These are phyloP conservation scores for Tineola bisselliella DNA, from an alignment of 2,888 invertebrate species.

Conservation along the genomic window DNA sequence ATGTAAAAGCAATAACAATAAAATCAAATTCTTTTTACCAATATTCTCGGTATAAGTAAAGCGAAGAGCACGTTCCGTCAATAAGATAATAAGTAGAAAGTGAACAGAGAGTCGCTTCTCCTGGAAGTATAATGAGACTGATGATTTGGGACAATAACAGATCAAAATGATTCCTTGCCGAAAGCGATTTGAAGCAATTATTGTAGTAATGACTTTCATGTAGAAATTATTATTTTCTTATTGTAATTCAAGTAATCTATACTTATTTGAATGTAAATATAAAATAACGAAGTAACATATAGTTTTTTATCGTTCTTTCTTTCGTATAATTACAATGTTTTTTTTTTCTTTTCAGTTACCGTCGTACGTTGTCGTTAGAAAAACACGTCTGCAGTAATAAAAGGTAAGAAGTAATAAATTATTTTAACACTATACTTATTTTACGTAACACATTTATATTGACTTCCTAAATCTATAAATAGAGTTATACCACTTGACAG, in stretches of 20 bases:
- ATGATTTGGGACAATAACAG: constrained; percentile 9
- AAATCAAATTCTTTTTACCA: constrained; percentile 13
- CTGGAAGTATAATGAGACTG: constrained; percentile 10
- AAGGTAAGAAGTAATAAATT: background rate
- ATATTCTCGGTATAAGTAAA: background rate
- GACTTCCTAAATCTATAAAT: constrained; percentile 9
- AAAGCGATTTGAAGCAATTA: constrained; percentile 1
- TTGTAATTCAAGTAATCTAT: background rate
- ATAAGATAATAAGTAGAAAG: constrained; percentile 8
- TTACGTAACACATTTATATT: background rate
- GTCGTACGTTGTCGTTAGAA: background rate
- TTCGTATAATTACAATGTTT: background rate
- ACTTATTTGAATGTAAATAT: background rate
- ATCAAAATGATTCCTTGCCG: constrained; percentile 1
- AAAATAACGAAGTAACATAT: too few relatives aligned
- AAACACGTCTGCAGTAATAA: background rate
- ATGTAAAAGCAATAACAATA: constrained; percentile 13
- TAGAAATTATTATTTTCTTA: background rate
- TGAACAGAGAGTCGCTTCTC: background rate
- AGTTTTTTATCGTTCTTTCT: background rate
- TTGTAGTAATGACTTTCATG: background rate
- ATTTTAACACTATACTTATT: background rate
- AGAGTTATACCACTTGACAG: background rate
- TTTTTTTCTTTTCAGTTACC: background rate
- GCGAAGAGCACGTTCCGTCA: background rate